phyloP scores from a whole-genome alignment of 1,140 invertebrate species.

The Medauroidea extradentata region DNA sequence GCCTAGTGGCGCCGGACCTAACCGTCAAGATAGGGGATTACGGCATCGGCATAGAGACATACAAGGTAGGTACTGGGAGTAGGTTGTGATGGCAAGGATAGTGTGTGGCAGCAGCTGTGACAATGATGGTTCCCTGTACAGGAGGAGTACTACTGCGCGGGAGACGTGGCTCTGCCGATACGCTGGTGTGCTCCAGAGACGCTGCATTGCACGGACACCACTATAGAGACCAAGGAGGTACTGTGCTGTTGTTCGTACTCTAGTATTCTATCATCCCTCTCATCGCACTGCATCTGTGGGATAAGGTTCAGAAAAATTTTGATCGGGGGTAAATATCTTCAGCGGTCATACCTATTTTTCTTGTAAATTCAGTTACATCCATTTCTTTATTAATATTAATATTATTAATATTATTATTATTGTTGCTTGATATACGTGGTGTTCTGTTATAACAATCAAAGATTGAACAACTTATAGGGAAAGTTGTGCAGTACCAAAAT shows the following conservation, averaged over 20 bases:
- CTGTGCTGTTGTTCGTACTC: background rate
- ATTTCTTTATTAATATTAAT: no score
- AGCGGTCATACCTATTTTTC: no score
- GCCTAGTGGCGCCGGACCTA: slow-evolving; percentile 53
- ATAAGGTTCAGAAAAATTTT: background rate
- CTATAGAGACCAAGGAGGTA: slow-evolving; percentile 60
- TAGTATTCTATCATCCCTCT: background rate
- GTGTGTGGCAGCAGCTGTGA: no score
- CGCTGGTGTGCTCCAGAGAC: slow-evolving; percentile 75
- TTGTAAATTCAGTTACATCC: no score
- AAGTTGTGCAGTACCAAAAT: no score
- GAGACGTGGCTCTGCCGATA: slow-evolving; percentile 63
- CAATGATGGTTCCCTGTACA: no score
- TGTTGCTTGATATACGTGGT: no score
- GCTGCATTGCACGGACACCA: slow-evolving; percentile 59
- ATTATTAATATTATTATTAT: no score
- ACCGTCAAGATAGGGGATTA: slow-evolving; percentile 63
- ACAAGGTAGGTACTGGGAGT: slow-evolving; percentile 37
- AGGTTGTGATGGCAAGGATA: no score
- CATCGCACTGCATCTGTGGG: background rate
- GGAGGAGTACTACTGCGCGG: slow-evolving; percentile 66
- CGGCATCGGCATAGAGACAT: slow-evolving; percentile 54
- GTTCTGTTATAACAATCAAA: no score
- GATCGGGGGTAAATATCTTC: no score
- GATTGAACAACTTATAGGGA: no score